Evolutionary conservation across 2,797 vertebrate species (phyloP).

Genomic region (Xiphophorus birchmanni): DNA sequence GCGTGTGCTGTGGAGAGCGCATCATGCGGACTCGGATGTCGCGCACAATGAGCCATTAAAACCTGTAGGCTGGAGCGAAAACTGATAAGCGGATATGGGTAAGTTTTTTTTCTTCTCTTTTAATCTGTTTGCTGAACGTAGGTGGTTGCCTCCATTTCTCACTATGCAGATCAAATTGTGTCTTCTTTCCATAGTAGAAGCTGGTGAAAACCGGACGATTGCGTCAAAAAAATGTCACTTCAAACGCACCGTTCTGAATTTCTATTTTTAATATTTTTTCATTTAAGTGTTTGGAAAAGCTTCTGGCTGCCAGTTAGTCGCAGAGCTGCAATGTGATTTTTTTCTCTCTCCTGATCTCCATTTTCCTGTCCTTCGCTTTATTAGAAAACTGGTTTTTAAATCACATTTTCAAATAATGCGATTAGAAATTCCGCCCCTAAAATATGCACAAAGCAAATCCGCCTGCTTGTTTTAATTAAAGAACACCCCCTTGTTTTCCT

Average conservation of each 20-base stretch:
- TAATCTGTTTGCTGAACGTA: background rate
- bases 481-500: conserved; percentile 16
- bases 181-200: conserved; percentile 6
- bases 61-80: conserved; percentile 80
- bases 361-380: background rate
- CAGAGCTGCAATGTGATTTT: conserved; percentile 63
- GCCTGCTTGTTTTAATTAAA: conserved; percentile 10
- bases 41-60: conserved; percentile 78
- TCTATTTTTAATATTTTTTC: background rate
- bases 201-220: conserved; percentile 6
- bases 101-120: conserved; percentile 58
- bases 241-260: background rate
- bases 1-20: conserved; percentile 74
- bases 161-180: background rate
- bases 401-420: background rate
- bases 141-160: conserved; percentile 25
- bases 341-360: background rate
- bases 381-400: conserved; percentile 12
- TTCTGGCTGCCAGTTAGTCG: conserved; percentile 52
- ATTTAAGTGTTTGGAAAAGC: conserved; percentile 35
- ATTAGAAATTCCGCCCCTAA: conserved; percentile 14
- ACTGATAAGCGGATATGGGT: conserved; percentile 82
- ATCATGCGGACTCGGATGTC: conserved; percentile 81
- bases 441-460: background rate
- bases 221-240: conserved; percentile 7